A percentile compares a stretch with the other conserved stretches of the same genome.
Evolutionary conservation across 2,797 vertebrate species (phyloP).

Genomic region (Apogon hyalosoma): DNA sequence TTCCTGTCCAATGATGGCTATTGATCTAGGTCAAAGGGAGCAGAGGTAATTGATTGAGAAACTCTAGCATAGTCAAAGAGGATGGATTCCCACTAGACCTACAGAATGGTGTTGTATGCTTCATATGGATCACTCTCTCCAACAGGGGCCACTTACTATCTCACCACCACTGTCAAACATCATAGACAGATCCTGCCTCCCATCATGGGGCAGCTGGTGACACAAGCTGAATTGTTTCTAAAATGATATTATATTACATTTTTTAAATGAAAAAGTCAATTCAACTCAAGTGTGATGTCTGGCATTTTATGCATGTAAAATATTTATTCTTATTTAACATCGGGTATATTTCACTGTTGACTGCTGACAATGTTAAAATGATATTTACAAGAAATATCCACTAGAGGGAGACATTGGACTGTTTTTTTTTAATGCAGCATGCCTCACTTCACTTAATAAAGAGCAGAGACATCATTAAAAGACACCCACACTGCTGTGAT

Average conservation of each 20-base stretch:
- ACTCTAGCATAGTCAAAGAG: conserved; percentile 69
- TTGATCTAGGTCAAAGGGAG: conserved; percentile 76
- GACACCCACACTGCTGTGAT: too few relatives aligned
- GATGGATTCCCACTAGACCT: conserved; percentile 62
- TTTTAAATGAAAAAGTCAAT: not conserved
- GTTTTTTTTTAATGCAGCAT: not conserved
- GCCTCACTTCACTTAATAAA: not conserved
- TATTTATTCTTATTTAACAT: not conserved
- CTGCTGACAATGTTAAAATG: not conserved
- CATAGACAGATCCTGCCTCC: conserved; percentile 41
- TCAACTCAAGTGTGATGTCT: not conserved
- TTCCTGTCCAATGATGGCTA: conserved; percentile 71
- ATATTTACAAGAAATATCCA: conserved; percentile 53
- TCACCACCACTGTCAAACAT: conserved; percentile 70
- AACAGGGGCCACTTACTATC: conserved; percentile 66
- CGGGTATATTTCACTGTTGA: not conserved
- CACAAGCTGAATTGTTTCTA: too few relatives aligned
- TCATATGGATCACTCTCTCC: conserved; percentile 55
- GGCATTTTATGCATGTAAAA: too few relatives aligned
- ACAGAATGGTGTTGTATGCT: conserved; percentile 60
- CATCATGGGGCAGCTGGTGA: not conserved
- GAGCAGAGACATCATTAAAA: not conserved
- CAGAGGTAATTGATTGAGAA: conserved; percentile 77
- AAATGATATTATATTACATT: too few relatives aligned
- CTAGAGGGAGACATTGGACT: conserved; percentile 71